phyloP scores from a whole-genome alignment of 1,140 invertebrate genomes.

The Drosophila biarmipes region DNA sequence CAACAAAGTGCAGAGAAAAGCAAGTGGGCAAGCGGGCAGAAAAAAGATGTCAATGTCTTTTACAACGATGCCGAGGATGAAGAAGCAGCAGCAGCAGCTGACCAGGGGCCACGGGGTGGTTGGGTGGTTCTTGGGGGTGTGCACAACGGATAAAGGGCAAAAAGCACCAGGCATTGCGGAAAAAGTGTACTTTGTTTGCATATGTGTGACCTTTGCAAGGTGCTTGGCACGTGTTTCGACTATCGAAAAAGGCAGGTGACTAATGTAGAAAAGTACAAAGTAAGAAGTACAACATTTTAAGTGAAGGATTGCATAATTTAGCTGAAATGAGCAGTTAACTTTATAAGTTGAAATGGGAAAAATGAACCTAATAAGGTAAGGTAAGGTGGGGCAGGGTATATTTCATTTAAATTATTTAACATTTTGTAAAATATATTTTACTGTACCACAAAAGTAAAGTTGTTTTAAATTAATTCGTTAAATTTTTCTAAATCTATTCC shows the following conservation, averaged over 20 bases:
- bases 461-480: too few species aligned
- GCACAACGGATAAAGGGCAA: slow-evolving; percentile 17
- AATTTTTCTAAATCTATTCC: too few species aligned
- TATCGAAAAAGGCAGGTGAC: slow-evolving; percentile 7
- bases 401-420: too few species aligned
- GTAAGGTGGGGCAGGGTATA: too few species aligned
- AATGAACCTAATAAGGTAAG: too few species aligned
- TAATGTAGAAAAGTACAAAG: not conserved
- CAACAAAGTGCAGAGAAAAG: slow-evolving; percentile 56
- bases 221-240: slow-evolving; percentile 16
- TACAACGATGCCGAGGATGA: slow-evolving; percentile 29
- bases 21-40: slow-evolving; percentile 6
- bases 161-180: slow-evolving; percentile 15
- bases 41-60: slow-evolving; percentile 70
- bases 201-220: slow-evolving; percentile 13
- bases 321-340: too few species aligned
- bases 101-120: slow-evolving; percentile 12
- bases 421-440: too few species aligned
- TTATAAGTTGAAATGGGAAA: too few species aligned
- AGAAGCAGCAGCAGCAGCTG: slow-evolving; percentile 21
- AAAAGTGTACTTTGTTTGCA: slow-evolving; percentile 47
- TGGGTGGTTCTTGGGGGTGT: slow-evolving; percentile 1
- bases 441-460: too few species aligned
- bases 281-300: too few species aligned
- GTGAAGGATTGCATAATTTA: too few species aligned